Base-by-base conservation (phyloP, 2,888 invertebrate genomes). In the Scrobipalpa atriplicella region DNA sequence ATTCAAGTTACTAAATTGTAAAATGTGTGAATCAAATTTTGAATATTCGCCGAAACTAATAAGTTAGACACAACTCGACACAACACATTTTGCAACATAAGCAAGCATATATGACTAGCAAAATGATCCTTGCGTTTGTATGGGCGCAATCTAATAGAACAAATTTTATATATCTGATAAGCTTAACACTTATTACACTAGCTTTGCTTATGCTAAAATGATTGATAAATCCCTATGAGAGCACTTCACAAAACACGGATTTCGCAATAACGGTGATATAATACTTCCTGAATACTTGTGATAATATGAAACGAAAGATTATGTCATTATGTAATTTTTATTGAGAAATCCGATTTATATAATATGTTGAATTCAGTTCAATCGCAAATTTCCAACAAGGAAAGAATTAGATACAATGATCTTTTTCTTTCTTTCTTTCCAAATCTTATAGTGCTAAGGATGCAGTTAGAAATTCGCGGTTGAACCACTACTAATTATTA, bases 1-100 rank as follows among this genome's bases (percentile, higher is more conserved):
- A 13, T 13, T 13, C 11, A n/a, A 10, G 1, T 41, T 1, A 10
- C 5, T 2, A 41, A 6, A 41, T 41, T 43, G 43, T 43, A 43
- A 43, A 43, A 43, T 41, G 43, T 43, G 43, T n/a, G n/a, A 43
- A 47, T 16, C n/a, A 47, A 47, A 47, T 16, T 47, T 47, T n/a
- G 3, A 29, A 29, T 29, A 29, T 29, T 29, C 29, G 29, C 29
- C 29, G 5, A 47, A 47, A 5, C 39, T 16, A 47, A 10, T 47
- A 7, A 47, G 47, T 56, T n/a, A 51, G 67, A 65, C 67, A 65
- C 56, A 56, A 56, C 13, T 36, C n/a, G 67, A 65, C 67, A 65
- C 56, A 56, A 56, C 13, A 56, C n/a, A 56, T 36, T 56, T 56
- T 56, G 56, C 56, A 56, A 56, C 56, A 56, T 56, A 56, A 56